Percentiles rank a stretch among this genome's conserved stretches.
Conservation (phyloP, 2,113 vertebrate genomes). For the Dendropsophus ebraccatus region DNA sequence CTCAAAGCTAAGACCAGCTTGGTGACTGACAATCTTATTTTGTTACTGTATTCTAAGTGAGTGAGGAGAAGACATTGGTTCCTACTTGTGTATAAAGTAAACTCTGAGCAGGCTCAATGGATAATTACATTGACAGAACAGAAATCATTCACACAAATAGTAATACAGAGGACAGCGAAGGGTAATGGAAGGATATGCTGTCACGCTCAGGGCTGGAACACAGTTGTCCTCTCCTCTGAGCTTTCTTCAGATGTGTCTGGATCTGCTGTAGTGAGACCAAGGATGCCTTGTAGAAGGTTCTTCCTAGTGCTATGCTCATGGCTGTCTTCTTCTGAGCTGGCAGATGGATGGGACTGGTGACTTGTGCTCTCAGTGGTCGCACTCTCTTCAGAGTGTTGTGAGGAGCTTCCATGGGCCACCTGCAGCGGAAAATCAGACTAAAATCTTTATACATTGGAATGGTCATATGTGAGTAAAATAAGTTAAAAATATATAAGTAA, state of each 20-base stretch:
- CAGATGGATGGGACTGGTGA: background rate
- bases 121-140: constrained; percentile 2
- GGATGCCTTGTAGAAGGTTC: background rate
- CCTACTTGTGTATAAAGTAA: background rate
- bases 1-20: background rate
- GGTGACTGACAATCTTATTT: background rate
- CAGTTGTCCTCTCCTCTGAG: constrained; percentile 45
- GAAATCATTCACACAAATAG: constrained; percentile 37
- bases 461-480: background rate
- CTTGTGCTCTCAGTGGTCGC: constrained; percentile 44
- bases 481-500: too few species aligned
- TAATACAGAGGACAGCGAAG: background rate
- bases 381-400: constrained; percentile 41
- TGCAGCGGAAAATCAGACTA: background rate
- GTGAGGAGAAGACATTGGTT: background rate
- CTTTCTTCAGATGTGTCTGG: constrained; percentile 56
- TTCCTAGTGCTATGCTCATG: background rate
- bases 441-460: background rate
- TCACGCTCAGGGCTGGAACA: constrained; percentile 3
- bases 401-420: constrained; percentile 23
- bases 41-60: too few species aligned
- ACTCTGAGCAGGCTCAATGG: background rate
- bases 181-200: background rate
- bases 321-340: constrained; percentile 51
- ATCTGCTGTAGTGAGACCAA: background rate